Conservation (phyloP, 2,888 invertebrate species). For the Hesperia comma region DNA sequence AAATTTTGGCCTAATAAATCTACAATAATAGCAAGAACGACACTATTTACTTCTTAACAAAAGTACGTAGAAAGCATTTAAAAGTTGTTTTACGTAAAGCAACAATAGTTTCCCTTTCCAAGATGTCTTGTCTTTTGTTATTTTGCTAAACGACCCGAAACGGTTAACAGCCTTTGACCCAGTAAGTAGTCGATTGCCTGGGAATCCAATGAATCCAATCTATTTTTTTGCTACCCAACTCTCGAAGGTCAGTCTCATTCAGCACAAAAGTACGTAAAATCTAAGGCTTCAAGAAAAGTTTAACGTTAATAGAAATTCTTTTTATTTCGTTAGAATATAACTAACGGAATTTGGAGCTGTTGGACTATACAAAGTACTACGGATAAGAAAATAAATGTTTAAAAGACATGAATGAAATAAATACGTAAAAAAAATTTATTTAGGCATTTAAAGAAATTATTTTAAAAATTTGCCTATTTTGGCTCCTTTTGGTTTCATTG, state of each 20-base stretch:
- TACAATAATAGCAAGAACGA: background rate
- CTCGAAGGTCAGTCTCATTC: conserved; percentile 27
- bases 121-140: conserved; percentile 8
- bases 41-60: background rate
- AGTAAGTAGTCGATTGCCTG: conserved; percentile 24
- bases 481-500: too few species aligned
- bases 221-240: conserved; percentile 12
- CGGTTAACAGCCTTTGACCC: conserved; percentile 20
- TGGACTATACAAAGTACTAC: background rate
- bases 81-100: conserved; percentile 3
- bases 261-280: conserved; percentile 17
- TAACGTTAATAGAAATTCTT: conserved; percentile 19
- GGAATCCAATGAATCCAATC: conserved; percentile 11
- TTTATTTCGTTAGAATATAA: conserved; percentile 13
- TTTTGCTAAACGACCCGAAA: conserved; percentile 7
- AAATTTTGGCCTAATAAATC: background rate
- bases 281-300: conserved; percentile 21
- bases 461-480: too few species aligned
- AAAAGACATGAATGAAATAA: too few species aligned
- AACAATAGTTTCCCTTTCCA: conserved; percentile 3
- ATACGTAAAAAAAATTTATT: too few species aligned
- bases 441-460: too few species aligned
- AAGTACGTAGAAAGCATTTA: background rate
- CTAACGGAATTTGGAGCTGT: background rate
- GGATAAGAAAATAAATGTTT: too few species aligned